Conservation (phyloP, 2,888 invertebrate genomes). For the Tryphoninae sp. region DNA sequence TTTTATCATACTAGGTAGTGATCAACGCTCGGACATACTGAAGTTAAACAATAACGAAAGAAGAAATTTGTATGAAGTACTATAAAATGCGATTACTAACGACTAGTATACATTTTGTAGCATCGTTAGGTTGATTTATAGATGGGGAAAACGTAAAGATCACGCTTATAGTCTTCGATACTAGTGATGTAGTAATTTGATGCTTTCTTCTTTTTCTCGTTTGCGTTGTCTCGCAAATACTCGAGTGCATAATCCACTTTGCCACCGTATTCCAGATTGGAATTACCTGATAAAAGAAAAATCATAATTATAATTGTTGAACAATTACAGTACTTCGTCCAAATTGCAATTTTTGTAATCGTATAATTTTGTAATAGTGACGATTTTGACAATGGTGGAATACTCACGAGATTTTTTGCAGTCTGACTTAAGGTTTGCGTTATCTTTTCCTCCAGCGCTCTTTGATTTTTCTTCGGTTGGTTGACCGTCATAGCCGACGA, state of each 20-base stretch:
- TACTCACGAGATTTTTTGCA: constrained; percentile 37
- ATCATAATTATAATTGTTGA: background rate
- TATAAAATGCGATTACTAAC: constrained; percentile 41
- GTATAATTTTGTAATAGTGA: constrained; percentile 1
- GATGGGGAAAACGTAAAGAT: constrained; percentile 68
- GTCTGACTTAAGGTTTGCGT: constrained; percentile 12
- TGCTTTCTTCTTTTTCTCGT: constrained; percentile 63
- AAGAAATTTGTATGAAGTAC: background rate
- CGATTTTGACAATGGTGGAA: background rate
- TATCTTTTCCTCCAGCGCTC: background rate
- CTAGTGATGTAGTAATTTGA: constrained; percentile 69
- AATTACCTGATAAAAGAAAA: constrained; percentile 55
- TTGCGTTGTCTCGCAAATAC: constrained; percentile 66
- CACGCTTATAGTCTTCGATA: constrained; percentile 70
- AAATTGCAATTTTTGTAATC: background rate
- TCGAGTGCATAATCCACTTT: constrained; percentile 66
- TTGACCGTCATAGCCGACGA: constrained; percentile 69
- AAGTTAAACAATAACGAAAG: background rate
- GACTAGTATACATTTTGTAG: constrained; percentile 25
- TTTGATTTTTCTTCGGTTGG: constrained; percentile 35
- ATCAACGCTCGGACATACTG: constrained; percentile 10
- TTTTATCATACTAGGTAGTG: constrained; percentile 20
- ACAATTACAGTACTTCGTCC: background rate
- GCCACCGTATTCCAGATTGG: constrained; percentile 36
- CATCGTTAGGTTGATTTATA: constrained; percentile 59